These are phyloP conservation scores for Hypolimnas misippus DNA, from an alignment of 2,888 invertebrate genomes.

Conservation along the genomic window DNA sequence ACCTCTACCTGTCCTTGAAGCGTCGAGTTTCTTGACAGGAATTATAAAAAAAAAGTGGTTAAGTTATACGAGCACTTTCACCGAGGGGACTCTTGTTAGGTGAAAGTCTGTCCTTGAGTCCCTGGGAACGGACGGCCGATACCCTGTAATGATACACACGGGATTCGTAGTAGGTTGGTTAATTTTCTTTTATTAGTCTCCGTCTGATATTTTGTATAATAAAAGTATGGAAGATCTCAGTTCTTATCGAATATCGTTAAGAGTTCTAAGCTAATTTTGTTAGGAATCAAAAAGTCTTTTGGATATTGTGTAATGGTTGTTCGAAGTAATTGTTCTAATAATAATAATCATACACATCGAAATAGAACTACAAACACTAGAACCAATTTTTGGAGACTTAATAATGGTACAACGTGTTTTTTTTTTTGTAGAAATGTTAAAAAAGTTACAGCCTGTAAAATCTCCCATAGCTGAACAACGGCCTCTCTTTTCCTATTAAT, in stretches of 20 bases:
- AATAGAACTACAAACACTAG: too few relatives aligned
- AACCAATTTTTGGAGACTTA: too few relatives aligned
- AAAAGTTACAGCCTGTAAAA: too few relatives aligned
- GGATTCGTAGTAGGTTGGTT: conserved; percentile 9
- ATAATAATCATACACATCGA: too few relatives aligned
- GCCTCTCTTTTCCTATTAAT: too few relatives aligned
- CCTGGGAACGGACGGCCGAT: conserved; percentile 54
- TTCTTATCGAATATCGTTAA: background rate
- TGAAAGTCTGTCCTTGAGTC: conserved; percentile 71
- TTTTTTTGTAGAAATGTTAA: too few relatives aligned
- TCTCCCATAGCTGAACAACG: too few relatives aligned
- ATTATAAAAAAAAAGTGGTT: conserved; percentile 26
- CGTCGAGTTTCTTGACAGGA: conserved; percentile 33
- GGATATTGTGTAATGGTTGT: too few relatives aligned
- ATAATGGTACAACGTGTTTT: too few relatives aligned
- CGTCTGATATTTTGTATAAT: background rate
- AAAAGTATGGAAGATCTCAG: background rate
- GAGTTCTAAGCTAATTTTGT: too few relatives aligned
- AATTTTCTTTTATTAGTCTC: conserved; percentile 8
- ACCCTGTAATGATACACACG: conserved; percentile 39
- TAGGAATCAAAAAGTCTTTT: too few relatives aligned
- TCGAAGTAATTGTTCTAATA: too few relatives aligned
- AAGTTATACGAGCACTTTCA: conserved; percentile 59
- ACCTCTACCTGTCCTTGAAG: conserved; percentile 33
- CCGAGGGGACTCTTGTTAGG: conserved; percentile 65